Percentiles rank a stretch among this genome's conserved stretches.
These are phyloP conservation scores for Stegodyphus mimosarum DNA, from an alignment of 1,140 invertebrate species.

Conservation along the genomic window DNA sequence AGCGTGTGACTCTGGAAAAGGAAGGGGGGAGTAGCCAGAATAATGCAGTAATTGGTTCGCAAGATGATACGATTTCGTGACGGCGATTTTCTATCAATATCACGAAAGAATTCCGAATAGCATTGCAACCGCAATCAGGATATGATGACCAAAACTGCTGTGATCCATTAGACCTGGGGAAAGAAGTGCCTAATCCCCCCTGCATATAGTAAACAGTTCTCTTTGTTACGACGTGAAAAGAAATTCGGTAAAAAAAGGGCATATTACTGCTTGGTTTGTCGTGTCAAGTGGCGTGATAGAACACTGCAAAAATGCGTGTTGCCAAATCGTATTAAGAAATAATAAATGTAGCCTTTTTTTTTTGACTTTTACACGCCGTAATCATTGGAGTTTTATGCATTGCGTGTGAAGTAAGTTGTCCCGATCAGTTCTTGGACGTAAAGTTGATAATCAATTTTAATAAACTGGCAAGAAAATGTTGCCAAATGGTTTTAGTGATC, in stretches of 20 bases:
- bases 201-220: too few species aligned
- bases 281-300: too few species aligned
- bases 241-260: too few species aligned
- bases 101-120: not conserved
- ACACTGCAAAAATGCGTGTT: not conserved
- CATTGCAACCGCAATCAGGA: not conserved
- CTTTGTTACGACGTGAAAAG: too few species aligned
- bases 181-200: slow-evolving; percentile 3
- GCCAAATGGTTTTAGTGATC: too few species aligned
- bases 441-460: too few species aligned
- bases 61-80: slow-evolving; percentile 29
- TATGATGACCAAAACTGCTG: slow-evolving; percentile 2
- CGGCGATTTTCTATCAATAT: not conserved
- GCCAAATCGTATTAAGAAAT: slow-evolving; percentile 5
- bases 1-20: too few species aligned
- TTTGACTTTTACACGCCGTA: not conserved
- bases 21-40: not conserved
- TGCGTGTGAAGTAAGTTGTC: not conserved
- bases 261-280: too few species aligned
- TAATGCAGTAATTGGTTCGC: slow-evolving; percentile 20
- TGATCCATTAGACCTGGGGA: slow-evolving; percentile 4
- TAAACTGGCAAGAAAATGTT: too few species aligned
- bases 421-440: not conserved
- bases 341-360: slow-evolving; percentile 2
- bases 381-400: not conserved